Evolutionary conservation across 64 coral and sea anemone genomes (phyloP).

Genomic region (Actinia tenebrosa): DNA sequence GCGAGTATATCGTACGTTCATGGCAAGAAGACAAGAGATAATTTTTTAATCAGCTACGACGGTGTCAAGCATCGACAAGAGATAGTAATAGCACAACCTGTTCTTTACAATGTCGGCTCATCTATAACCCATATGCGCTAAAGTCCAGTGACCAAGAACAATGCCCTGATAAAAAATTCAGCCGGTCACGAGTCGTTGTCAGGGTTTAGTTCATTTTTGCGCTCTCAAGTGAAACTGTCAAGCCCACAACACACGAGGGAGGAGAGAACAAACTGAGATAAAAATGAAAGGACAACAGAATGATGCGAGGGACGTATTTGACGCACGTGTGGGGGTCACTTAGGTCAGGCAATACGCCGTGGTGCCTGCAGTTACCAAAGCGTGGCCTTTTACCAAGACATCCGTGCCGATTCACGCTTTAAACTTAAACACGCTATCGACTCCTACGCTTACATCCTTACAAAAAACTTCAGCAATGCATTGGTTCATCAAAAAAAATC

Average conservation of each 20-base stretch:
- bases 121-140: background rate
- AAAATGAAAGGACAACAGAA: background rate
- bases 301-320: background rate
- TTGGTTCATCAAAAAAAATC: background rate
- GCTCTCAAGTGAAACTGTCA: background rate
- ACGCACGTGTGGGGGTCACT: background rate
- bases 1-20: background rate
- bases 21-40: background rate
- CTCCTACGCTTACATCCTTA: background rate
- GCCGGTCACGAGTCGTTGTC: background rate
- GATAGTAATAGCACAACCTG: background rate
- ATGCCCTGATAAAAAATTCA: background rate
- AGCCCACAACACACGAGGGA: background rate
- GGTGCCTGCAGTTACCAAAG: background rate
- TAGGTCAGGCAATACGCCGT: background rate
- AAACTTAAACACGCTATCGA: background rate
- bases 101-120: background rate
- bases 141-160: background rate
- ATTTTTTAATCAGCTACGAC: background rate
- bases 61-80: background rate
- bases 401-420: background rate
- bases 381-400: background rate
- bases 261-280: background rate
- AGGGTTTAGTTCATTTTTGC: slow-evolving; percentile 9
- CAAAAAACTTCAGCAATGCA: background rate